A percentile compares a stretch with the other conserved stretches of the same genome.
Conservation (phyloP, 2,797 vertebrate genomes). For the Takifugu ocellatus region DNA sequence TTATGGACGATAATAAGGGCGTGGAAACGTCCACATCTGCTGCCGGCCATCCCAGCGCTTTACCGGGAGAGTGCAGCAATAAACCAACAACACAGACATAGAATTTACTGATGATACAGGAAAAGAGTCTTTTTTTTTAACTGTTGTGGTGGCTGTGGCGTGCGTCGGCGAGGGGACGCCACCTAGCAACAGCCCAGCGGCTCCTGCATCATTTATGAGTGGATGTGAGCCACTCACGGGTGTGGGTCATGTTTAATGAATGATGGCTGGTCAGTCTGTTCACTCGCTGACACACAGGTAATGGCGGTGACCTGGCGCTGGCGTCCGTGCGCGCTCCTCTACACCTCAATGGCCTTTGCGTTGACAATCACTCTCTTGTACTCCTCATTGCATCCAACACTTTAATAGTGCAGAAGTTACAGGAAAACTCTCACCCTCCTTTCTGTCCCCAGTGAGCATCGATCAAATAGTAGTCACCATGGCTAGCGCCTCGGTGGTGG, state of each 20-base stretch:
- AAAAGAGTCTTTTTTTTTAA: neutral
- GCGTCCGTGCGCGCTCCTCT: no score
- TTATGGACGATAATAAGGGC: conserved; percentile 8
- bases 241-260: conserved; percentile 37
- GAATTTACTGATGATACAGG: no score
- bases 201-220: conserved; percentile 58
- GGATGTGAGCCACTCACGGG: conserved; percentile 27
- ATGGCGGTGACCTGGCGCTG: no score
- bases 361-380: no score
- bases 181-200: conserved; percentile 44
- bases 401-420: no score
- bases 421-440: no score
- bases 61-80: neutral
- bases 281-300: no score
- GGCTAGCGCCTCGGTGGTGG: no score
- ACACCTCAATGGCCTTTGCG: no score
- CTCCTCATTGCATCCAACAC: no score
- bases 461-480: no score
- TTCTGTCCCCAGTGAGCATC: no score
- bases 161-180: neutral
- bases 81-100: neutral
- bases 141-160: neutral
- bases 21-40: conserved; percentile 10
- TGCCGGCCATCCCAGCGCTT: neutral
- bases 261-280: neutral